A percentile compares a stretch with the other conserved stretches of the same genome.
These are phyloP conservation scores for Oxystoma pomonae DNA, from an alignment of 2,888 invertebrate genomes.

Conservation along the genomic window DNA sequence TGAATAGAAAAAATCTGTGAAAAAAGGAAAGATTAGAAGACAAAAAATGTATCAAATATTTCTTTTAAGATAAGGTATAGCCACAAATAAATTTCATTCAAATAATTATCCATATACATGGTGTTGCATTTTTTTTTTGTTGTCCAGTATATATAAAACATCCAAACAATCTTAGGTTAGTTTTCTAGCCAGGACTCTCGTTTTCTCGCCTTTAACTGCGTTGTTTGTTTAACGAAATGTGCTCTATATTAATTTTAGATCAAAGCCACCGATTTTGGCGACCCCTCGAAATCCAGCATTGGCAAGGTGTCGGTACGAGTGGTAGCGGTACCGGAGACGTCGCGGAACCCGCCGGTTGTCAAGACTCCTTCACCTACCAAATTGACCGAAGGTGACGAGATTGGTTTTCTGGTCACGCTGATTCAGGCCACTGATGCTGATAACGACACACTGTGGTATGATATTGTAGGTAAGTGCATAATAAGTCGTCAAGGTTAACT, in stretches of 20 bases:
- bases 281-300: conserved; percentile 67
- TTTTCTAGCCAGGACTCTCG: no score
- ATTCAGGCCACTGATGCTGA: conserved; percentile 85
- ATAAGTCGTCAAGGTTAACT: no score
- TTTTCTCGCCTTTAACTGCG: no score
- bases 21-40: no score
- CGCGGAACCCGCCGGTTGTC: conserved; percentile 61
- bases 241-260: conserved; percentile 51
- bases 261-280: conserved; percentile 78
- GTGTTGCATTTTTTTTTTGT: no score
- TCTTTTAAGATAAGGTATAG: no score
- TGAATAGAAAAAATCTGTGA: no score
- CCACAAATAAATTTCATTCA: no score
- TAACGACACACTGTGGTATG: conserved; percentile 84
- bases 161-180: no score
- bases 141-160: no score
- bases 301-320: conserved; percentile 71
- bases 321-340: conserved; percentile 55
- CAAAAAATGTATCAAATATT: no score
- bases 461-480: conserved; percentile 73
- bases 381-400: conserved; percentile 80
- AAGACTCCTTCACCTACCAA: conserved; percentile 64
- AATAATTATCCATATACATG: no score
- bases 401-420: conserved; percentile 81
- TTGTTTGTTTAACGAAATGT: neutral